Conservation (phyloP, 2,113 vertebrate genomes). For the Puffinus mauretanicus region DNA sequence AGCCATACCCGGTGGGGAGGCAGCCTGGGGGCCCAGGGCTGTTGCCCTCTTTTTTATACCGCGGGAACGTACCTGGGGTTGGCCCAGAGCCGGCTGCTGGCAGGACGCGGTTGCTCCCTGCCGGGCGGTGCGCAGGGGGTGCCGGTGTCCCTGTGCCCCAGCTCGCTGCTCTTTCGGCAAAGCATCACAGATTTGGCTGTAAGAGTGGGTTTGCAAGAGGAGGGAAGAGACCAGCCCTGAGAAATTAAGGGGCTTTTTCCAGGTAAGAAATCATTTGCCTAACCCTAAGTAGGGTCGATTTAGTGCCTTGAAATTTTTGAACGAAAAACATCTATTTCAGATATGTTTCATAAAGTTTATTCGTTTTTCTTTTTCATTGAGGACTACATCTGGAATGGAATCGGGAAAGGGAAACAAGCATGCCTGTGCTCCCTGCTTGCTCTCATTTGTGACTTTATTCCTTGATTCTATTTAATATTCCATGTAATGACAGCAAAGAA, state of each 20-base stretch:
- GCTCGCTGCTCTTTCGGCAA: no score
- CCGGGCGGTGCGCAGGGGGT: not conserved
- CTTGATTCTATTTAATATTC: not conserved
- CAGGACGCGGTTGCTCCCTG: accelerated
- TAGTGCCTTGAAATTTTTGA: not conserved
- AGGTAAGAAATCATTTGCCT: conserved; percentile 7
- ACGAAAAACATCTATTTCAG: accelerated
- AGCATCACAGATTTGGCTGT: accelerated
- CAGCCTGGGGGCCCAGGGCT: not conserved
- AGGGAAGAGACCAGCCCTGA: not conserved
- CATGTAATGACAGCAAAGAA: not conserved
- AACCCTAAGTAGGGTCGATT: accelerated
- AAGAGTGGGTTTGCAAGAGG: not conserved
- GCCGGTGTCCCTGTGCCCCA: not conserved
- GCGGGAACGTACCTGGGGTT: accelerated
- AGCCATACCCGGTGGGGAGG: accelerated
- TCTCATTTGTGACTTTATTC: not conserved
- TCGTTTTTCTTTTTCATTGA: no score
- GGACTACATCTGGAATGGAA: not conserved
- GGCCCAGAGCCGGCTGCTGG: not conserved
- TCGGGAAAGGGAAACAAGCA: not conserved
- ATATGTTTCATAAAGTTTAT: not conserved
- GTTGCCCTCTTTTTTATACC: accelerated
- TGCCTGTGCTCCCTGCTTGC: not conserved
- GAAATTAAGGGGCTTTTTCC: not conserved